Evolutionary conservation across 2,888 invertebrate species (phyloP), one percentile per base, ranked within the genome.

Genomic region (Digitonthophagus gazella): DNA sequence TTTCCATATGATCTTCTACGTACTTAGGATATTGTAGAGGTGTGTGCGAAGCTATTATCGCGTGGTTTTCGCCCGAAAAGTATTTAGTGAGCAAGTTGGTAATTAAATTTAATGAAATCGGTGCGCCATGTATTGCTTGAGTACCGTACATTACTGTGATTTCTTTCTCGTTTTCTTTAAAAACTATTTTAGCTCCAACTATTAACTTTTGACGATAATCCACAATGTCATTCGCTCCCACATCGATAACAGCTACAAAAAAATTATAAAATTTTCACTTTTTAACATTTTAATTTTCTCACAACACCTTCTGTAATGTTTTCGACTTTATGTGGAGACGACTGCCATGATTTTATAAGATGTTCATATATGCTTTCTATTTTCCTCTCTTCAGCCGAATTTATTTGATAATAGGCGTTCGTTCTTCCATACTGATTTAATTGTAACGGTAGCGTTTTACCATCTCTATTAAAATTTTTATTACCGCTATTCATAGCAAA

Each of bases 41-140:
- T 71, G 78, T 78, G 71, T 81, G 82, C 4, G 74, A 74, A 0
- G 76, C 71, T 1, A 74, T 71, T 67, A 85, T 84, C 0, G 79
- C 78, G 72, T 79, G 78, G 11, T 79, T 76, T 2, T 74, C 70
- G 8, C 78, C 79, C 54, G 79, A 71, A 5, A 77, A 67, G 18
- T 75, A 71, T 75, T 84, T 83, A 3, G 85, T 76, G 61, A 86
- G 74, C 1, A 83, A 77, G 71, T 86, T 85, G 72, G 84, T 83
- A 2, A 86, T 72, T 44, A 86, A 73, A 77, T 87, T 87, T 3
- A 86, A 71, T 0, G 86, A 81, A 67, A 85, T 84, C 0, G 86
- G 85, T 0, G 85, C 82, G 64, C 85, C 85, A 71, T 88, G 88
- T 11, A 83, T 74, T 2, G 86, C 84, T 70, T 82, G 82, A 65